phyloP scores from a whole-genome alignment of 2,888 invertebrate genomes.

The Temnothorax rugatulus region DNA sequence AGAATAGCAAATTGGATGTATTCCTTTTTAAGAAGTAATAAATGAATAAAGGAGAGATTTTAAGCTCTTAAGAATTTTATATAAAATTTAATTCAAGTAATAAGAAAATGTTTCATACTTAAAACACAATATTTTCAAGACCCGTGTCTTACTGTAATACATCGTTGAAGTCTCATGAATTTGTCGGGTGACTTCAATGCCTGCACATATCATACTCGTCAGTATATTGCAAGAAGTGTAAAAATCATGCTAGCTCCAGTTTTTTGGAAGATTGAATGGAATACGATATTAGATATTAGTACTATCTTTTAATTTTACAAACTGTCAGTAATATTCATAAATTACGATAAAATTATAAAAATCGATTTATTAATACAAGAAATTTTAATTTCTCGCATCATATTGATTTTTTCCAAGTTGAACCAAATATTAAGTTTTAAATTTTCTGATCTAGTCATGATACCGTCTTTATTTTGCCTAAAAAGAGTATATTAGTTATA shows the following conservation, averaged over 20 bases:
- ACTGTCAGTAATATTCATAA: background rate
- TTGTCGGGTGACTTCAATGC: constrained; percentile 78
- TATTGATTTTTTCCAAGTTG: background rate
- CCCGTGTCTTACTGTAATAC: background rate
- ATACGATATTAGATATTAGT: background rate
- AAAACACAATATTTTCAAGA: background rate
- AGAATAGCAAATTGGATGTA: background rate
- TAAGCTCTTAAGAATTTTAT: background rate
- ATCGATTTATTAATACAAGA: background rate
- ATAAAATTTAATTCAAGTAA: background rate
- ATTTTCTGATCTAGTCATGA: background rate
- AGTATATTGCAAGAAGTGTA: constrained; percentile 54
- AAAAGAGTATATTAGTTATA: too few species aligned
- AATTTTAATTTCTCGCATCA: background rate
- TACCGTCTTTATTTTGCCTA: background rate
- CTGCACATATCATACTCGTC: constrained; percentile 72
- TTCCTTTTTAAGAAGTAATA: background rate
- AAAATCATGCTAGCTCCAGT: background rate
- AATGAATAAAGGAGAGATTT: background rate
- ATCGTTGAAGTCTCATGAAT: constrained; percentile 66
- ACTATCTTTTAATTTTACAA: background rate
- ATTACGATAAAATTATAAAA: background rate
- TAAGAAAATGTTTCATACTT: background rate
- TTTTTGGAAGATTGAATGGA: background rate
- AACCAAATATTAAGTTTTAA: background rate